Evolutionary conservation across 2,888 invertebrate species (phyloP).

Genomic region (Dascillus cervinus): DNA sequence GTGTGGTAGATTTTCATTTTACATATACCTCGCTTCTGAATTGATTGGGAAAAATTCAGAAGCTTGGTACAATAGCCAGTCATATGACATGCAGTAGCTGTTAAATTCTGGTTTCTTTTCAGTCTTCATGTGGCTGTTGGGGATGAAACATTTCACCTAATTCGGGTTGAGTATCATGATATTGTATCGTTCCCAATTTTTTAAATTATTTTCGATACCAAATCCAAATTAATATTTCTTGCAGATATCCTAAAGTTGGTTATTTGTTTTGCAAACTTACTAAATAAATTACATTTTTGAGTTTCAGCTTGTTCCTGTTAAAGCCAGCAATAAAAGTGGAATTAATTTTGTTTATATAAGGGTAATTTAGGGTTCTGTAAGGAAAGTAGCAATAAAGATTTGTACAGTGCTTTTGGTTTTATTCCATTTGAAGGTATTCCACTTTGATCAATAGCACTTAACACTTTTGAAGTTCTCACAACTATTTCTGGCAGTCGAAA

Average conservation of each 20-base stretch:
- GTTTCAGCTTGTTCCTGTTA: constrained; percentile 10
- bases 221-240: constrained; percentile 2
- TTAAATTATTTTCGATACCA: constrained; percentile 6
- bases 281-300: constrained; percentile 11
- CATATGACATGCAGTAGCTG: constrained; percentile 12
- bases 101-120: constrained; percentile 26
- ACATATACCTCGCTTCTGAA: constrained; percentile 22
- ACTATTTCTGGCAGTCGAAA: no score
- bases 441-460: no score
- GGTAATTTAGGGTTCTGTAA: constrained; percentile 5
- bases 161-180: constrained; percentile 27
- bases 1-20: constrained; percentile 28
- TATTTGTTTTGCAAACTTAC: constrained; percentile 3
- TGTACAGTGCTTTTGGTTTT: neutral
- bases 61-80: constrained; percentile 5
- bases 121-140: constrained; percentile 19
- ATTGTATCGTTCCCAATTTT: constrained; percentile 30
- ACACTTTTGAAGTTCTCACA: no score
- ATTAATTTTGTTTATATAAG: neutral
- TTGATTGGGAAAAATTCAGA: constrained; percentile 8
- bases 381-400: constrained; percentile 10
- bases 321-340: no score
- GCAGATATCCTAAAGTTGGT: neutral
- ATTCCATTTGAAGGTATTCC: no score
- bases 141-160: constrained; percentile 13